Conservation (phyloP, 2,797 vertebrate species). For the Rhynchonycteris naso region DNA sequence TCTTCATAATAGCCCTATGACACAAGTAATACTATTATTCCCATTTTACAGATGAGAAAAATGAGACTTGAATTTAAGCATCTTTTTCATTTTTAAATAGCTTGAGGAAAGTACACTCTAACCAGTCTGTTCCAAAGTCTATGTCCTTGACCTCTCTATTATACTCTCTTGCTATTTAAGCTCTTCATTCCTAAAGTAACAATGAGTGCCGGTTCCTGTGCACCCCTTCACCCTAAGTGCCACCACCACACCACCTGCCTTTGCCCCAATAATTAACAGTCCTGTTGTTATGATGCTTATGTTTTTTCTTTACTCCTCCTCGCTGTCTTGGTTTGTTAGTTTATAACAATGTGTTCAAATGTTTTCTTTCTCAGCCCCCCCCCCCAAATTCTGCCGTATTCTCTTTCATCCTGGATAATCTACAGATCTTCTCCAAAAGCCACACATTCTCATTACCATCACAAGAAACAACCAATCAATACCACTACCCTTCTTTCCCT, state of each 20-base stretch:
- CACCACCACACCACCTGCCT: background rate
- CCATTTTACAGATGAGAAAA: background rate
- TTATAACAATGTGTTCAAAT: background rate
- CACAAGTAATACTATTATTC: background rate
- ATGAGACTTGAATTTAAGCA: background rate
- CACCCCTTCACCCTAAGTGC: rapidly evolving
- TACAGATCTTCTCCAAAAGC: background rate
- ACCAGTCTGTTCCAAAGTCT: background rate
- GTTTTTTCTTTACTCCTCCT: background rate
- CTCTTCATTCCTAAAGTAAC: background rate
- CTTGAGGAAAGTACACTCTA: background rate
- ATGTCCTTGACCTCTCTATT: background rate
- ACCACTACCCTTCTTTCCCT: background rate
- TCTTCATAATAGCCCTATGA: background rate
- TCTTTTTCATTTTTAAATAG: background rate
- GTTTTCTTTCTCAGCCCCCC: background rate
- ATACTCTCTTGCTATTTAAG: background rate
- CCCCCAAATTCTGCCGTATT: background rate
- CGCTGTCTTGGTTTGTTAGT: background rate
- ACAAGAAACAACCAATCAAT: background rate
- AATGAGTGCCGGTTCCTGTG: background rate
- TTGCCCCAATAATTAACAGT: background rate
- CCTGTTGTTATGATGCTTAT: background rate
- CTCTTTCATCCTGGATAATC: background rate
- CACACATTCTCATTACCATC: background rate